Base-by-base conservation (phyloP, 2,888 invertebrate genomes). In the Steinernema scapterisci region DNA sequence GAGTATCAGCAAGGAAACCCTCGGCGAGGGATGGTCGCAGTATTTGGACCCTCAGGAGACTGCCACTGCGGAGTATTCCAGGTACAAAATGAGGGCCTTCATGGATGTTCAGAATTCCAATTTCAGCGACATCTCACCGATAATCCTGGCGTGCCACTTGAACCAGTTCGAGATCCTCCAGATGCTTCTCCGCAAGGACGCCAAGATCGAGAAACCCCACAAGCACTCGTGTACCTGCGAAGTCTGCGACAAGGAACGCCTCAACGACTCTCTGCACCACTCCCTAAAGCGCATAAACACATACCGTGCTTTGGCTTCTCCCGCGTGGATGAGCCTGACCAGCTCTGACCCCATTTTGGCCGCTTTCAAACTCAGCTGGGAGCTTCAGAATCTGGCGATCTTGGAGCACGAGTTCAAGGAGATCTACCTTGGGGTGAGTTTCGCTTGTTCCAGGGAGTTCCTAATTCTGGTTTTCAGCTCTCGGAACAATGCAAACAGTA, bases 141-240 rank as follows among this genome's bases (percentile, higher is more conserved):
- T 86, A 0, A 84, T 86, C 25, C 75, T 86, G 52, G 86, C 86
- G 9, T 85, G 86, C 7, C 86, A 86, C 70, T 74, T 85, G 44
- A 90, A 91, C 83, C 90, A 91, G 85, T 91, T 91, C 83, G 91
- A 91, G 83, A 90, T 91, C 75, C 87, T 91, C 3, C 90, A 91
- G 84, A 88, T 90, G 82, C 86, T 90, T 52, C 83, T 90, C 70
- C 87, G 89, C 7, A 87, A 84, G 70, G 85, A 82, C 73, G 86
- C 86, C 6, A 77, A 74, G 23, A 86, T 86, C 70, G 85, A 86
- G 54, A 81, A 78, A 51, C 86, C 86, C 19, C 86, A 86, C 75
- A 76, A 80, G 44, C 75, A 77, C 43, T 77, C 63, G n/a, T 81
- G 78, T 27, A 23, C 44, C 23, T 75, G 78, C 46, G 86, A 87